A percentile compares a stretch with the other conserved stretches of the same genome.
Conservation (phyloP, 2,797 vertebrate species). For the Helostoma temminkii region DNA sequence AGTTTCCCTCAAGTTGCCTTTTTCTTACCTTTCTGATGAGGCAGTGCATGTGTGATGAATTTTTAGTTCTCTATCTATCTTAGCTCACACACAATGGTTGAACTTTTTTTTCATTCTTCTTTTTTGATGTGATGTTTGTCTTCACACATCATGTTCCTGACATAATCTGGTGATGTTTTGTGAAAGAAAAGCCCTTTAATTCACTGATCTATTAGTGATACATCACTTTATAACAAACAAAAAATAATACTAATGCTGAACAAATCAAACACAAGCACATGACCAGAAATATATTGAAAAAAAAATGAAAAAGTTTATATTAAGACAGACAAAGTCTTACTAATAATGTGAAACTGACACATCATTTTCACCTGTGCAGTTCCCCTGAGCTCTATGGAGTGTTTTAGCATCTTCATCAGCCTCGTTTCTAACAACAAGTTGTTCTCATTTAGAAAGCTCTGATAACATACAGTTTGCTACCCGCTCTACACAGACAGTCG, state of each 20-base stretch:
- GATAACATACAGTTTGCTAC: not conserved
- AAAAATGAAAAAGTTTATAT: not conserved
- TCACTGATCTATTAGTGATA: not conserved
- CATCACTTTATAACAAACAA: not conserved
- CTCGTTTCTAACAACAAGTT: not conserved
- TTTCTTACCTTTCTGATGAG: constrained; percentile 4
- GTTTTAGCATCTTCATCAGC: not conserved
- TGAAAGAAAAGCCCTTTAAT: too few species aligned
- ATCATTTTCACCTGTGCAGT: not conserved
- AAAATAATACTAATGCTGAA: not conserved
- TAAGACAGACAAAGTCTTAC: too few species aligned
- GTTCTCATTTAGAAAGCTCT: not conserved
- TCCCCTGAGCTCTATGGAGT: not conserved
- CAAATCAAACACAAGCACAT: not conserved
- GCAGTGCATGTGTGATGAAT: not conserved
- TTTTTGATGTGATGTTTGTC: not conserved
- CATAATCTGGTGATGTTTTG: too few species aligned
- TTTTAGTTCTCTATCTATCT: too few species aligned
- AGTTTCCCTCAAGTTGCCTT: not conserved
- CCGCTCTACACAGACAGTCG: not conserved
- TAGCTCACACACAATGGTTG: constrained; percentile 1
- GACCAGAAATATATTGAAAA: too few species aligned
- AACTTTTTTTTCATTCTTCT: constrained; percentile 4
- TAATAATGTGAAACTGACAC: not conserved
- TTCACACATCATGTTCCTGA: not conserved